Percentiles rank a stretch among this genome's conserved stretches.
These are phyloP conservation scores for Micoletzkya japonica DNA, from an alignment of 2,888 invertebrate genomes.

Conservation along the genomic window DNA sequence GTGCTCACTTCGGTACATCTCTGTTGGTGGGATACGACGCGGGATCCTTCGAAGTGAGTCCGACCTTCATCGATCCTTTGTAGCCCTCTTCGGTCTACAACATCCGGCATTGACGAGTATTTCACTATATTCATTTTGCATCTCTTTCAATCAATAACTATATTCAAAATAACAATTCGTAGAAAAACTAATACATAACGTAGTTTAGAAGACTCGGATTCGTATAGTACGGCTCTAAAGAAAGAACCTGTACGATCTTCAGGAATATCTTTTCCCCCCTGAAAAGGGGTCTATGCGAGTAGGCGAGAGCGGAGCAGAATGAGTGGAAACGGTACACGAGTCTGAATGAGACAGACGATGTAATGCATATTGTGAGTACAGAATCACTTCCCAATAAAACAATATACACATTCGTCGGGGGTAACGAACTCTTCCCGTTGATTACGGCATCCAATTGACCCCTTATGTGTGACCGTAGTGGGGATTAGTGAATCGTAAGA, in stretches of 20 bases:
- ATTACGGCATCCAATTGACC: neutral
- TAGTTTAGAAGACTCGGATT: no score
- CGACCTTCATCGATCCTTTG: neutral
- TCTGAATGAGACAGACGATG: neutral
- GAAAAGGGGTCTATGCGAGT: neutral
- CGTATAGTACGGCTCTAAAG: neutral
- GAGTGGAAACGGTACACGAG: neutral
- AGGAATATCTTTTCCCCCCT: constrained; percentile 3
- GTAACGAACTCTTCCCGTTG: no score
- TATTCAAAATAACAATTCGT: no score
- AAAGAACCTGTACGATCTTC: neutral
- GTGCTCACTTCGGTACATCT: neutral
- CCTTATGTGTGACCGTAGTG: no score
- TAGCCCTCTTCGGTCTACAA: no score
- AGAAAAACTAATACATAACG: no score
- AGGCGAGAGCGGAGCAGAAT: neutral
- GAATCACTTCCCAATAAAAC: no score
- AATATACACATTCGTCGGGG: no score
- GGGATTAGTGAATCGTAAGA: no score
- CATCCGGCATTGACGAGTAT: no score
- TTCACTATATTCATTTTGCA: neutral
- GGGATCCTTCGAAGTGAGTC: constrained; percentile 9
- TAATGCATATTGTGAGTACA: neutral
- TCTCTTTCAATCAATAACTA: neutral
- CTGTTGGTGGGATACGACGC: neutral